Evolutionary conservation across 2,113 vertebrate species (phyloP).

Genomic region (Corythaixoides concolor): DNA sequence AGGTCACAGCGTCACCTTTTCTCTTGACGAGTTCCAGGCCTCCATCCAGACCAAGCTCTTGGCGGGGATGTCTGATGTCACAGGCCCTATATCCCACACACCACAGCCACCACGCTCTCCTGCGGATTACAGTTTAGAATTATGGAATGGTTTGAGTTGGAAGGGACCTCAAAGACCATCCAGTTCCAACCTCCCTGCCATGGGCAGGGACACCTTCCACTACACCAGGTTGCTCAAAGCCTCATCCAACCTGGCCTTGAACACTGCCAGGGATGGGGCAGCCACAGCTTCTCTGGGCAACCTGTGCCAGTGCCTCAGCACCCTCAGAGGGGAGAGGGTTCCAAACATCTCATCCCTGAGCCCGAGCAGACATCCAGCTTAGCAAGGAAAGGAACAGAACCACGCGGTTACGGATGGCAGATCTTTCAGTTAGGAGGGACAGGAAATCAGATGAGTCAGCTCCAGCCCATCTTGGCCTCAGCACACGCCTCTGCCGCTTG

Average conservation of each 20-base stretch:
- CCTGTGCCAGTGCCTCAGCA: too few species aligned
- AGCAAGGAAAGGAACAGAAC: not conserved
- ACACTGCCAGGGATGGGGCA: too few species aligned
- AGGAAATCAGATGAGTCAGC: not conserved
- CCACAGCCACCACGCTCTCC: not conserved
- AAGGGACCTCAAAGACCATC: too few species aligned
- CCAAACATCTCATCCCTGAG: not conserved
- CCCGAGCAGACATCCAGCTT: not conserved
- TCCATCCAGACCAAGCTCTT: not conserved
- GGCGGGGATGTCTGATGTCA: too few species aligned
- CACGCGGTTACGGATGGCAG: not conserved
- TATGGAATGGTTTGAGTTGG: too few species aligned
- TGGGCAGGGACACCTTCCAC: too few species aligned
- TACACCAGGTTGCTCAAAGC: too few species aligned
- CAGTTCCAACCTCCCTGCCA: too few species aligned
- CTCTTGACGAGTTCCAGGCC: not conserved
- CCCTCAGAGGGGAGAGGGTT: not conserved
- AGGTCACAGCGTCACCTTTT: too few species aligned
- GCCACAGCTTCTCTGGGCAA: too few species aligned
- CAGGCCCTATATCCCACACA: not conserved
- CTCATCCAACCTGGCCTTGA: too few species aligned
- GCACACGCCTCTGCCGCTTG: not conserved
- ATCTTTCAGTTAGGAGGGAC: not conserved
- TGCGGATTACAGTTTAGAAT: accelerated
- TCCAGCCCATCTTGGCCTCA: not conserved